Conservation (phyloP, 2,797 vertebrate species). For the Microcaecilia unicolor region DNA sequence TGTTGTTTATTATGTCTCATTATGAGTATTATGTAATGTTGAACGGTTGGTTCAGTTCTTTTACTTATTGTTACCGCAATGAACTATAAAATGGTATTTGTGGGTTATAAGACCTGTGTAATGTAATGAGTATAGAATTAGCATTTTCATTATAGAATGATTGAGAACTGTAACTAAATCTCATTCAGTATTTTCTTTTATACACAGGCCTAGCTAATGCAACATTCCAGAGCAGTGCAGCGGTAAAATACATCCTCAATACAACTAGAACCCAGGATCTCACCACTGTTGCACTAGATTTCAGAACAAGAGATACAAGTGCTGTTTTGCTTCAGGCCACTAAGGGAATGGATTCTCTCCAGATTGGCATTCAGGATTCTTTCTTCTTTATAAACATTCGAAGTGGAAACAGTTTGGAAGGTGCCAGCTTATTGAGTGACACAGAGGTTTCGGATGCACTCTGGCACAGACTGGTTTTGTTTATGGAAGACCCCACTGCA, state of each 20-base stretch:
- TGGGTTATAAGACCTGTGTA: no score
- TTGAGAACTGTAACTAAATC: no score
- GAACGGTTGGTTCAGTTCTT: no score
- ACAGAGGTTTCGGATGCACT: slow-evolving; percentile 59
- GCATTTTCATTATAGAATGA: no score
- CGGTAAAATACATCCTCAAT: slow-evolving; percentile 56
- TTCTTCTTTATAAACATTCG: slow-evolving; percentile 64
- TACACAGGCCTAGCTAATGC: slow-evolving; percentile 74
- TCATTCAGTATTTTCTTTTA: no score
- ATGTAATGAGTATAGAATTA: no score
- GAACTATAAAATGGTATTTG: no score
- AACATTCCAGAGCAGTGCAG: slow-evolving; percentile 60
- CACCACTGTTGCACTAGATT: slow-evolving; percentile 57
- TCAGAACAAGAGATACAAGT: slow-evolving; percentile 73
- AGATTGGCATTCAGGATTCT: slow-evolving; percentile 69
- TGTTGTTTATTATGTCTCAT: no score
- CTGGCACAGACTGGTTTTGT: slow-evolving; percentile 73
- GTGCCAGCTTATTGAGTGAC: slow-evolving; percentile 53
- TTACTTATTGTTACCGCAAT: no score
- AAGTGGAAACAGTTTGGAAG: slow-evolving; percentile 51
- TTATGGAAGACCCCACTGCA: slow-evolving; percentile 50
- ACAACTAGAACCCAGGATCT: slow-evolving; percentile 47
- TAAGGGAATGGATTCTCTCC: slow-evolving; percentile 53
- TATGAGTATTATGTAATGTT: no score
- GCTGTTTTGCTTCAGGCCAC: slow-evolving; percentile 61